Percentiles rank a stretch among this genome's conserved stretches.
These are phyloP conservation scores for Anastatus disparis DNA, from an alignment of 1,140 invertebrate genomes.

Conservation along the genomic window DNA sequence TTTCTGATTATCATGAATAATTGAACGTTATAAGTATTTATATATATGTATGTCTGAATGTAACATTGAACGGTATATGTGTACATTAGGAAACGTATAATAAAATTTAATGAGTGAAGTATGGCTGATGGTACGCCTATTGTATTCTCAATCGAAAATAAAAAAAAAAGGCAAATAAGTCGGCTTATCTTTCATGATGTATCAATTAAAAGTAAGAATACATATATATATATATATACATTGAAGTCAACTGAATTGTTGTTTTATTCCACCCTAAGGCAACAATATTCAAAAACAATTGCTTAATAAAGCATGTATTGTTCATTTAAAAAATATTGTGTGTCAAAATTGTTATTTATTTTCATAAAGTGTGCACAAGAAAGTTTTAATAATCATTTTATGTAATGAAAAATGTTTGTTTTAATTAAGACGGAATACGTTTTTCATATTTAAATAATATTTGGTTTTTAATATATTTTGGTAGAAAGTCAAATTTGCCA, in stretches of 20 bases:
- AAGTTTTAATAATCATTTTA: too few species aligned
- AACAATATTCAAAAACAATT: background rate
- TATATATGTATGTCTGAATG: background rate
- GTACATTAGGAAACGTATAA: constrained; percentile 5
- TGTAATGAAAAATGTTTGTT: too few species aligned
- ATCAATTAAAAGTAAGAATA: constrained; percentile 6
- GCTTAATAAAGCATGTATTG: too few species aligned
- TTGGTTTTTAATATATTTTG: too few species aligned
- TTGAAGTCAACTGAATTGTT: constrained; percentile 3
- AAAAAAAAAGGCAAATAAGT: constrained; percentile 2
- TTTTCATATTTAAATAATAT: too few species aligned
- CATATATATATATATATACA: too few species aligned
- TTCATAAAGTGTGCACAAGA: too few species aligned
- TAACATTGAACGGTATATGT: constrained; percentile 21
- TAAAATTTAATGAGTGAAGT: constrained; percentile 23
- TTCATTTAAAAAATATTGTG: too few species aligned
- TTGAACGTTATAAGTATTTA: background rate
- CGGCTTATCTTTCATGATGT: background rate
- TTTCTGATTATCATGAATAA: background rate
- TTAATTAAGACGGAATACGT: too few species aligned
- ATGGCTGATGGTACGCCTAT: constrained; percentile 6
- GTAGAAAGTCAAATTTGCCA: too few species aligned
- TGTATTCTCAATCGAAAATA: too few species aligned
- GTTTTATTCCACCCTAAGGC: background rate
- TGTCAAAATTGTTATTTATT: too few species aligned